Percentiles rank a stretch among this genome's conserved stretches.
Conservation (phyloP, 2,797 vertebrate genomes). For the Neostethus bicornis region DNA sequence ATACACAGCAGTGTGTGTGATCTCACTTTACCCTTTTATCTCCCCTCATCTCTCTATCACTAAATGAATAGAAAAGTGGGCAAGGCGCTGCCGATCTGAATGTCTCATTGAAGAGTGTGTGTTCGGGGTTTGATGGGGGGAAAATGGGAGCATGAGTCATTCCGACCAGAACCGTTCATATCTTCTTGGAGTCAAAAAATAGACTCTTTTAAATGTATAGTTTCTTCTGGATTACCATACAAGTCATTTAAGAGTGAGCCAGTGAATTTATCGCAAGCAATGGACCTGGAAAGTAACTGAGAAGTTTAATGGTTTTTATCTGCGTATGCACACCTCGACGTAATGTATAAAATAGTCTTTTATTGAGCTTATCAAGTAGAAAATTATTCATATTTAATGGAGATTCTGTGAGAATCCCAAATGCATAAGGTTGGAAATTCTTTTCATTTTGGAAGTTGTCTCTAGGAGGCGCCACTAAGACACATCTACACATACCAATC, state of each 20-base stretch:
- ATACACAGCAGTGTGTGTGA: slow-evolving; percentile 25
- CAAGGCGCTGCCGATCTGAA: slow-evolving; percentile 54
- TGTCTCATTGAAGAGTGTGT: slow-evolving; percentile 44
- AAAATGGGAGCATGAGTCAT: slow-evolving; percentile 62
- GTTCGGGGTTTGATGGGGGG: slow-evolving; percentile 64
- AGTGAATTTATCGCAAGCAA: slow-evolving; percentile 65
- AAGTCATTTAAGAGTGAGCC: slow-evolving; percentile 71
- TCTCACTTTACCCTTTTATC: slow-evolving; percentile 47
- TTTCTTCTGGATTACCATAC: slow-evolving; percentile 77
- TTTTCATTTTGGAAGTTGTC: too few relatives aligned
- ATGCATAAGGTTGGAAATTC: background rate
- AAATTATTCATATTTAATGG: slow-evolving; percentile 52
- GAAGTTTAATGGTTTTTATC: slow-evolving; percentile 55
- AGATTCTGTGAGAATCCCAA: slow-evolving; percentile 10
- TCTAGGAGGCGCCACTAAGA: too few relatives aligned
- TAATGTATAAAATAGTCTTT: slow-evolving; percentile 42
- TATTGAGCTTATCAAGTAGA: slow-evolving; percentile 51
- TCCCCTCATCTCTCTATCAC: slow-evolving; percentile 57
- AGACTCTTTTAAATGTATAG: slow-evolving; percentile 85
- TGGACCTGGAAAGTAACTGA: slow-evolving; percentile 63
- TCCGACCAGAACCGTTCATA: slow-evolving; percentile 69
- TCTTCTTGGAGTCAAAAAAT: slow-evolving; percentile 72
- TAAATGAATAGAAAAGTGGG: slow-evolving; percentile 63
- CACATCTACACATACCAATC: slow-evolving; percentile 8
- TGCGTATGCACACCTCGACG: slow-evolving; percentile 14